Conservation (phyloP, 2,113 vertebrate species). For the Zeus faber region DNA sequence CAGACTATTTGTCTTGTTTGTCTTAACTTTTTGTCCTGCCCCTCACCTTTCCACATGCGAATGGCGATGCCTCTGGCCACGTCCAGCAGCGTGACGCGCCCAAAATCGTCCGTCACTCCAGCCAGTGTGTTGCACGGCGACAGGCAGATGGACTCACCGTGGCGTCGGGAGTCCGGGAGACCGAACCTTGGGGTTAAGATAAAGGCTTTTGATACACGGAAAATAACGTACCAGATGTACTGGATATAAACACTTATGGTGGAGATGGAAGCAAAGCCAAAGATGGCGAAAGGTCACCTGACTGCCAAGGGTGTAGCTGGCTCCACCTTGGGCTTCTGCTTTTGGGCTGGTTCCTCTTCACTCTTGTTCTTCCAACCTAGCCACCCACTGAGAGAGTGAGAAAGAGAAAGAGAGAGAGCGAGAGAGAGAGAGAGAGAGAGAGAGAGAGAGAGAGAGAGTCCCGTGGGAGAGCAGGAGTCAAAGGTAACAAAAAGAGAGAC, state of each 20-base stretch:
- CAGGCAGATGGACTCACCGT: conserved; percentile 90
- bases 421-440: not conserved
- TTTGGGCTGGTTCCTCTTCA: conserved; percentile 86
- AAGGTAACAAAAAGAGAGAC: not conserved
- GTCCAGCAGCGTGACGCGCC: conserved; percentile 89
- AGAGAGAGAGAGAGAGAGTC: not conserved
- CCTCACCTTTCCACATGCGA: conserved; percentile 97
- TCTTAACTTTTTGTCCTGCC: not conserved
- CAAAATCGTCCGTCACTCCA: conserved; percentile 97
- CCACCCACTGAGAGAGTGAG: conserved; percentile 83
- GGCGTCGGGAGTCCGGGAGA: conserved; percentile 93
- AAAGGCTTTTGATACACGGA: no score
- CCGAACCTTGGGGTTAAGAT: conserved; percentile 79
- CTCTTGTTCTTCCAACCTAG: conserved; percentile 92
- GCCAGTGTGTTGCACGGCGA: conserved; percentile 94
- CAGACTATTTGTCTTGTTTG: not conserved
- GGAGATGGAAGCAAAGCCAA: not conserved
- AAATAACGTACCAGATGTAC: no score
- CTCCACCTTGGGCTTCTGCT: conserved; percentile 95
- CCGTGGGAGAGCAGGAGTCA: not conserved
- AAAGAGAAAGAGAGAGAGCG: not conserved
- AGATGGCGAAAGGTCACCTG: conserved; percentile 65
- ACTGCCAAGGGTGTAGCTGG: conserved; percentile 88
- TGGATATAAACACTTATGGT: not conserved
- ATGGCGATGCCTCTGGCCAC: conserved; percentile 86